Conservation (phyloP, 2,888 invertebrate species). For the Drosophila atripex region DNA sequence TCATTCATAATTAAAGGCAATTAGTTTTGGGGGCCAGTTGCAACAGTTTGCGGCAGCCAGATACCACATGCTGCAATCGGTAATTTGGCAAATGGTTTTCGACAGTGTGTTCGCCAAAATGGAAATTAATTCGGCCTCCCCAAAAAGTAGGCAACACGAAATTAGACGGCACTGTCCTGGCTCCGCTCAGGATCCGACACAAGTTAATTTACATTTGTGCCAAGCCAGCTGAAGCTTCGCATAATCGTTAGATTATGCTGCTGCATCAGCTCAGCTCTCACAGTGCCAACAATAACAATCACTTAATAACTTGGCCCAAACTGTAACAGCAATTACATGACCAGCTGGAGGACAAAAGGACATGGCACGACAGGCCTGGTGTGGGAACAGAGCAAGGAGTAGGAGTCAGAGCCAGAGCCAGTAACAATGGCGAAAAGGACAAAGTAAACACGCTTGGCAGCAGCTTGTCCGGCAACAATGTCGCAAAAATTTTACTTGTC, state of each 20-base stretch:
- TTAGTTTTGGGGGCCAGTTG: slow-evolving; percentile 48
- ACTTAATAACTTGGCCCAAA: slow-evolving; percentile 70
- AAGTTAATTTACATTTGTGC: slow-evolving; percentile 44
- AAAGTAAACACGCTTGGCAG: slow-evolving; percentile 48
- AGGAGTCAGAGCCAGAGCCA: slow-evolving; percentile 4
- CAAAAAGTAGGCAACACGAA: slow-evolving; percentile 45
- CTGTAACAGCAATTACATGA: slow-evolving; percentile 66
- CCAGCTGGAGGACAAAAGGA: slow-evolving; percentile 10
- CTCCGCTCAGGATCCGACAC: slow-evolving; percentile 1
- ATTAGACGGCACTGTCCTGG: slow-evolving; percentile 7
- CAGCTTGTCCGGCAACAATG: slow-evolving; percentile 64
- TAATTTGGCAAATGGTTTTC: slow-evolving; percentile 39
- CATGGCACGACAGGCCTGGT: not conserved
- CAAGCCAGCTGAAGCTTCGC: slow-evolving; percentile 49
- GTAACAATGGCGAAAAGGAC: slow-evolving; percentile 29
- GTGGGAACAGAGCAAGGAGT: not conserved
- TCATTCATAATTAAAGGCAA: slow-evolving; percentile 60
- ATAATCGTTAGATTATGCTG: slow-evolving; percentile 74
- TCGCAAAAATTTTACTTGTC: slow-evolving; percentile 64
- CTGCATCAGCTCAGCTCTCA: slow-evolving; percentile 31
- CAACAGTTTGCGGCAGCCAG: slow-evolving; percentile 54
- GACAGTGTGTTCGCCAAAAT: slow-evolving; percentile 32
- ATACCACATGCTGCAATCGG: slow-evolving; percentile 35
- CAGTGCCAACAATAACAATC: slow-evolving; percentile 51
- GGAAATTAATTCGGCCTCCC: slow-evolving; percentile 57